phyloP scores from a whole-genome alignment of 2,888 invertebrate species.

The Megalurothrips usitatus region DNA sequence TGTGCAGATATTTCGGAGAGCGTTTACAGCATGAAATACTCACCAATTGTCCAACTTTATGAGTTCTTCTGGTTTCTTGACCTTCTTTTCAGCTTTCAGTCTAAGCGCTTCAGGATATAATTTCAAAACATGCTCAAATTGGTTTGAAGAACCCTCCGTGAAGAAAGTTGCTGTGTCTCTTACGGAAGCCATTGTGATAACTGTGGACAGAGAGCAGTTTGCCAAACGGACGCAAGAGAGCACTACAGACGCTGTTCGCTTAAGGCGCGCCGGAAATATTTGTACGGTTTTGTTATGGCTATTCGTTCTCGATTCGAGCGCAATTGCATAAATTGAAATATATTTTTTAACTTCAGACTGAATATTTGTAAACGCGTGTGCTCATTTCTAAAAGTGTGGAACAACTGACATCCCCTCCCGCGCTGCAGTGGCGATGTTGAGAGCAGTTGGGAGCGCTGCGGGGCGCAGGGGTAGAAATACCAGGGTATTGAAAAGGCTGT shows the following conservation, averaged over 20 bases:
- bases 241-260: background rate
- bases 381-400: background rate
- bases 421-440: background rate
- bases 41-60: slow-evolving; percentile 93
- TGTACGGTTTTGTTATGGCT: background rate
- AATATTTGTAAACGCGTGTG: background rate
- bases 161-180: slow-evolving; percentile 92
- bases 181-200: slow-evolving; percentile 67
- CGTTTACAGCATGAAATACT: slow-evolving; percentile 46
- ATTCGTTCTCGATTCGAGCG: background rate
- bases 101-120: slow-evolving; percentile 87
- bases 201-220: slow-evolving; percentile 33
- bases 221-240: slow-evolving; percentile 21
- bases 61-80: slow-evolving; percentile 90
- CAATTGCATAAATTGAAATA: background rate
- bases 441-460: background rate
- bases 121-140: slow-evolving; percentile 83
- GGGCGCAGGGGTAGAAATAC: slow-evolving; percentile 10
- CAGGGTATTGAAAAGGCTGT: slow-evolving; percentile 24
- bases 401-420: background rate
- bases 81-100: slow-evolving; percentile 84
- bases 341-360: background rate
- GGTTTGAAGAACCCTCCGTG: slow-evolving; percentile 74
- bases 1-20: slow-evolving; percentile 35
- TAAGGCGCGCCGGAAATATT: background rate